Base-by-base conservation (phyloP, 1,140 invertebrate species). In the Leptopilina boulardi region DNA sequence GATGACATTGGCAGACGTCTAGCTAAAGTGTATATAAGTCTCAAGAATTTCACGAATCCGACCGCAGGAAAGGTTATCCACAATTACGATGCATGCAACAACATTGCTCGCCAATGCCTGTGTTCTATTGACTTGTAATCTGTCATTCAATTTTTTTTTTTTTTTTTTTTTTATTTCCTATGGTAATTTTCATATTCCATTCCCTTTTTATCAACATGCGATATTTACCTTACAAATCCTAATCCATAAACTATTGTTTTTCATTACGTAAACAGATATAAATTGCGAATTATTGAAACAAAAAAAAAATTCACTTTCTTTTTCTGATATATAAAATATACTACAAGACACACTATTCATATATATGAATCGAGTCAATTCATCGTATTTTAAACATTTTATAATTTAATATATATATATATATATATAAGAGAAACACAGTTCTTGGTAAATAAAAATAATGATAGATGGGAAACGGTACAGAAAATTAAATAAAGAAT, bases 381-480 rank as follows among this genome's bases (percentile, higher is more conserved):
- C 6, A 8, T 54, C n/a, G 51, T 19, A 3, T 56, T 11, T 56
- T 56, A 3, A 21, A 3, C 2, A 56, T 56, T 21, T 56, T 21
- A 23, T 23, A 56, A 8, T n/a, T n/a, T n/a, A n/a, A n/a, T n/a
- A n/a, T n/a, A n/a, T n/a, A n/a, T n/a, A n/a, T n/a, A n/a, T n/a
- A n/a, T n/a, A n/a, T n/a, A n/a, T n/a, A n/a, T n/a, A n/a, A n/a
- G n/a, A n/a, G n/a, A 30, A 11, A 19, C 21, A n/a, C 11, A 3
- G 15, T n/a, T n/a, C n/a, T n/a, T n/a, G n/a, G 23, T 26, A 11
- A 15, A 30, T 30, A 66, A 23, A 23, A 30, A 66, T 10, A 30
- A 70, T 72, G 59, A 66, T 75, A 78, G 59, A 81, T 51, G 74
- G 74, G 76, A 78, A 75, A 84, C 83, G 83, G 83, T 84, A 84